Evolutionary conservation across 2,113 vertebrate species (phyloP).

Genomic region (Aramus guarauna): DNA sequence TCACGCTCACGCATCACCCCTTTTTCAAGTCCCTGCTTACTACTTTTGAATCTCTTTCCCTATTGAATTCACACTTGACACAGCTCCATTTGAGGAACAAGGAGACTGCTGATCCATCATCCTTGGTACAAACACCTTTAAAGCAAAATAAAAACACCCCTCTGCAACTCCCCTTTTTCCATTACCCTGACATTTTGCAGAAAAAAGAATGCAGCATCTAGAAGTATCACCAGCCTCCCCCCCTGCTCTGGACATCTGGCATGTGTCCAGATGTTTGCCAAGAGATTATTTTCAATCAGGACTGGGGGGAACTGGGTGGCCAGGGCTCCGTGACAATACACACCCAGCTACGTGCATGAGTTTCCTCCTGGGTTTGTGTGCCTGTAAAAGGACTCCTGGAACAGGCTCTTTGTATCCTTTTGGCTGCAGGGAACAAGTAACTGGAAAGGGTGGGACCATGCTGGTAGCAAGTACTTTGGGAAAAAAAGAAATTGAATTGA

Average conservation of each 20-base stretch:
- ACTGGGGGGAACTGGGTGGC: not conserved
- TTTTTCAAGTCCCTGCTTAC: not conserved
- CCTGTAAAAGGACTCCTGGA: not conserved
- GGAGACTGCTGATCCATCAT: not conserved
- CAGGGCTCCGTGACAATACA: not conserved
- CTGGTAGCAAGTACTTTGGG: not conserved
- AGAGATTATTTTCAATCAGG: not conserved
- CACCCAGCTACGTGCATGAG: not conserved
- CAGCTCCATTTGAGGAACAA: not conserved
- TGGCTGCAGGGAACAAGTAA: not conserved
- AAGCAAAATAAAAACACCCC: not conserved
- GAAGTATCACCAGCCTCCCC: not conserved
- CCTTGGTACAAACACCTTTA: not conserved
- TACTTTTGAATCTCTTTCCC: not conserved
- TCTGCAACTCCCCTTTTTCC: not conserved
- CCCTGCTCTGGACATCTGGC: not conserved
- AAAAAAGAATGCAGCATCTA: not conserved
- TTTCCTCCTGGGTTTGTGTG: not conserved
- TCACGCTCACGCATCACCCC: not conserved
- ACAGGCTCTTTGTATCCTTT: slow-evolving; percentile 15
- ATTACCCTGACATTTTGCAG: not conserved
- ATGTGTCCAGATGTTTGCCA: not conserved
- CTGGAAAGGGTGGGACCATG: slow-evolving; percentile 46
- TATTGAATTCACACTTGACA: not conserved
- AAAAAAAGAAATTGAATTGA: not conserved